These are phyloP conservation scores for Peromyscus melanophrys DNA, from an alignment of 2,797 vertebrate species.

Conservation along the genomic window DNA sequence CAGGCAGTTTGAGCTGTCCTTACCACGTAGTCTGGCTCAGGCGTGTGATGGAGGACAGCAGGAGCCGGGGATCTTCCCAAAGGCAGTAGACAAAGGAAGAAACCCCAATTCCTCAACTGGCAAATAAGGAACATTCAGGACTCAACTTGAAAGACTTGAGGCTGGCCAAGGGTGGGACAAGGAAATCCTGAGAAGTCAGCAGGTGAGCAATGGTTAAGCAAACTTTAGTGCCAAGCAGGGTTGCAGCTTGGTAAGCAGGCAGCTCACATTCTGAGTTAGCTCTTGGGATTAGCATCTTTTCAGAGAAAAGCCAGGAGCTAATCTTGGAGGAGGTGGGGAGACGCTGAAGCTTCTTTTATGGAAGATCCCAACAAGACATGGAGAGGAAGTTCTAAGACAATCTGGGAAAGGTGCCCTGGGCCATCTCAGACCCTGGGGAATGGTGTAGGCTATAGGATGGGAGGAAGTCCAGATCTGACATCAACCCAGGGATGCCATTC, in stretches of 20 bases:
- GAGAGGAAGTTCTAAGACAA: slow-evolving; percentile 24
- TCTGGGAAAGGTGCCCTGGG: not conserved
- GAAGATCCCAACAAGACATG: slow-evolving; percentile 24
- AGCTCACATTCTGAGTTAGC: not conserved
- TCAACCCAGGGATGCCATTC: not conserved
- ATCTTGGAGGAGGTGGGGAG: not conserved
- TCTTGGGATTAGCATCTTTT: not conserved
- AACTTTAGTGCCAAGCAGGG: not conserved
- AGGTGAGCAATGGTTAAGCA: slow-evolving; percentile 54
- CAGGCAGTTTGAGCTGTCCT: accelerated
- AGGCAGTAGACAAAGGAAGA: not conserved
- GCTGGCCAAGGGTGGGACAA: slow-evolving; percentile 59
- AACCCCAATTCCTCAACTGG: slow-evolving; percentile 58
- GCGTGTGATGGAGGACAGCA: not conserved
- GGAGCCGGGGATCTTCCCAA: not conserved
- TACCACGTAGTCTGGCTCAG: too few species aligned
- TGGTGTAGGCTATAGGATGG: not conserved
- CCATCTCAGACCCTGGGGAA: not conserved
- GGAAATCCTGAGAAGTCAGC: slow-evolving; percentile 12
- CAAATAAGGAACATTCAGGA: slow-evolving; percentile 76
- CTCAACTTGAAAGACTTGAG: slow-evolving; percentile 64
- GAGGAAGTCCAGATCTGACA: not conserved
- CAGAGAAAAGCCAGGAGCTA: slow-evolving; percentile 17
- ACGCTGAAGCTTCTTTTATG: not conserved
- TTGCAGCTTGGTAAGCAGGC: slow-evolving; percentile 7